Evolutionary conservation across 2,797 vertebrate species (phyloP).

Genomic region (Oreochromis grahami): DNA sequence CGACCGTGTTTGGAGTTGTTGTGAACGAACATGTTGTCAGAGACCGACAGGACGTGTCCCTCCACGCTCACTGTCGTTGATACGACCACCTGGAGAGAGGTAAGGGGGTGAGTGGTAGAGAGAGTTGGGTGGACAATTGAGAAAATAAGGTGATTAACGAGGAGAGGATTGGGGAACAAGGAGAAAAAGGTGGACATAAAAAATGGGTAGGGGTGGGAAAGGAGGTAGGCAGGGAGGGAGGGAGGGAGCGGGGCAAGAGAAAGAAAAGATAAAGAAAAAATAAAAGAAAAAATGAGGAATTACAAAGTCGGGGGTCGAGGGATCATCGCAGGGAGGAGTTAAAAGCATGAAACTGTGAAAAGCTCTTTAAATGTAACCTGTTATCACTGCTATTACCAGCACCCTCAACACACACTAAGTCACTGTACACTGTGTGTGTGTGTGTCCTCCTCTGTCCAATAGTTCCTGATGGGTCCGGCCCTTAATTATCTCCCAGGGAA

Average conservation of each 20-base stretch:
- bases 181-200: background rate
- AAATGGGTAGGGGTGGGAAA: background rate
- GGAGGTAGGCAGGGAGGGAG: background rate
- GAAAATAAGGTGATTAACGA: background rate
- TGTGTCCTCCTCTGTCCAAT: constrained; percentile 66
- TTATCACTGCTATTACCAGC: constrained; percentile 68
- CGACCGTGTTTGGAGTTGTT: constrained; percentile 99
- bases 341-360: constrained; percentile 57
- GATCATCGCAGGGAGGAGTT: constrained; percentile 27
- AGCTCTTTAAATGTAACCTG: constrained; percentile 58
- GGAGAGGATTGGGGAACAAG: background rate
- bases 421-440: constrained; percentile 17
- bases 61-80: constrained; percentile 98
- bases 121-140: background rate
- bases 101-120: background rate
- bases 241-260: background rate
- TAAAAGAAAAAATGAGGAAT: background rate
- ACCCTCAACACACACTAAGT: constrained; percentile 36
- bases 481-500: constrained; percentile 75
- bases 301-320: constrained; percentile 22
- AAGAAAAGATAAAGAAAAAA: background rate
- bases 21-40: constrained; percentile 99
- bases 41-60: constrained; percentile 95
- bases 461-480: constrained; percentile 72
- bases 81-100: constrained; percentile 86